Evolutionary conservation across 23 tunicate species (phyloP).

Genomic region (Ciona savignyi): DNA sequence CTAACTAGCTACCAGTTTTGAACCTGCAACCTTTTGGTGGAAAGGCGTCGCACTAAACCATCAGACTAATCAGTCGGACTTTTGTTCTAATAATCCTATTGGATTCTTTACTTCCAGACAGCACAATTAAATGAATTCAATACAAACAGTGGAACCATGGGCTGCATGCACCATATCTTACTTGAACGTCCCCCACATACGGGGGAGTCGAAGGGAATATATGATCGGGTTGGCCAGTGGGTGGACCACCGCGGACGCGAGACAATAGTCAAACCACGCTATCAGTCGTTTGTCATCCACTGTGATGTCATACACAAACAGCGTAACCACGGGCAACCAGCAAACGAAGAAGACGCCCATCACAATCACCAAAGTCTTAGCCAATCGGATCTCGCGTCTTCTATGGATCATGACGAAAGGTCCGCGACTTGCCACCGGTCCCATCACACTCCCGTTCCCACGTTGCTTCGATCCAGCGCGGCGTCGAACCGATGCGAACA

Average conservation of each 20-base stretch:
- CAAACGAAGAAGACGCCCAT: slow-evolving; percentile 48
- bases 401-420: slow-evolving; percentile 56
- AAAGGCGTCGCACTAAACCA: no score
- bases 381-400: slow-evolving; percentile 27
- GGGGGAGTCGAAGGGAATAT: slow-evolving; percentile 44
- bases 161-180: no score
- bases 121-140: no score
- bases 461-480: slow-evolving; percentile 9
- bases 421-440: slow-evolving; percentile 25
- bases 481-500: slow-evolving; percentile 16
- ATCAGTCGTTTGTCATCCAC: not conserved
- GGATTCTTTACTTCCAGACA: no score
- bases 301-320: slow-evolving; percentile 27
- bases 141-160: no score
- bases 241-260: slow-evolving; percentile 39
- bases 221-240: slow-evolving; percentile 39
- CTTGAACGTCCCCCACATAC: slow-evolving; percentile 66
- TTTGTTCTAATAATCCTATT: no score
- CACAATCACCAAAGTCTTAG: slow-evolving; percentile 39
- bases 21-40: no score
- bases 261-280: slow-evolving; percentile 32
- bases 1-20: no score
- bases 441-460: slow-evolving; percentile 22
- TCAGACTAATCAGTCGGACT: no score
- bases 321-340: slow-evolving; percentile 40